These are phyloP conservation scores for Araneus ventricosus DNA, from an alignment of 1,140 invertebrate genomes.

Conservation along the genomic window DNA sequence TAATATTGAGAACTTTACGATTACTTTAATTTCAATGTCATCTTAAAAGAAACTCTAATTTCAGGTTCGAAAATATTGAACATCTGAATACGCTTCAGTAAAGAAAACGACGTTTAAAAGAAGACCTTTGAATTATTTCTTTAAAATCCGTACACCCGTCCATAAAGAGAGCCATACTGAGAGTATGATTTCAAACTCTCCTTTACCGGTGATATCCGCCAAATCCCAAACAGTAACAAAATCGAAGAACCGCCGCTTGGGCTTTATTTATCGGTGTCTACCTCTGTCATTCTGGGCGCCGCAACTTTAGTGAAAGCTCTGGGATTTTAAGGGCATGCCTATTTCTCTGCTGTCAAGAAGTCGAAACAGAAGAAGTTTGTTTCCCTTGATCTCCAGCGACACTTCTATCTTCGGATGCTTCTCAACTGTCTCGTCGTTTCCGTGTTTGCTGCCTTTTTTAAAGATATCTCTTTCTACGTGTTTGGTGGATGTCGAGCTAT, in stretches of 20 bases:
- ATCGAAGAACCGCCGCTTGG: not conserved
- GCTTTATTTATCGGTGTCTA: not conserved
- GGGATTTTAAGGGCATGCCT: not conserved
- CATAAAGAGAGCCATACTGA: not conserved
- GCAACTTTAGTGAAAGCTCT: not conserved
- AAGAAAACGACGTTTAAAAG: not conserved
- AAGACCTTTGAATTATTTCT: not conserved
- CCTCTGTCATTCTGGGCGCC: not conserved
- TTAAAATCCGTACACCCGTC: not conserved
- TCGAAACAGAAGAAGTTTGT: not conserved
- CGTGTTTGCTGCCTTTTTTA: not conserved
- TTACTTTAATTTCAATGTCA: too few relatives aligned
- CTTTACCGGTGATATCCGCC: not conserved
- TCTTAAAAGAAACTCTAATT: too few relatives aligned
- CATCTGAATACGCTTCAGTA: too few relatives aligned
- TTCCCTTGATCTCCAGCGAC: not conserved
- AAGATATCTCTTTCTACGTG: not conserved
- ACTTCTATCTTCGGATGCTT: not conserved
- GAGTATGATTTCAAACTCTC: not conserved
- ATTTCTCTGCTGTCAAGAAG: conserved; percentile 2
- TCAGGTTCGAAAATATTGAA: too few relatives aligned
- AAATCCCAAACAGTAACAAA: not conserved
- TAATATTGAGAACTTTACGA: too few relatives aligned
- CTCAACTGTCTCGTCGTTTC: not conserved
- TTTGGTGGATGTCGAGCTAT: not conserved